A percentile compares a stretch with the other conserved stretches of the same genome.
These are phyloP conservation scores for Goniozus legneri DNA, from an alignment of 1,140 invertebrate species.

Conservation along the genomic window DNA sequence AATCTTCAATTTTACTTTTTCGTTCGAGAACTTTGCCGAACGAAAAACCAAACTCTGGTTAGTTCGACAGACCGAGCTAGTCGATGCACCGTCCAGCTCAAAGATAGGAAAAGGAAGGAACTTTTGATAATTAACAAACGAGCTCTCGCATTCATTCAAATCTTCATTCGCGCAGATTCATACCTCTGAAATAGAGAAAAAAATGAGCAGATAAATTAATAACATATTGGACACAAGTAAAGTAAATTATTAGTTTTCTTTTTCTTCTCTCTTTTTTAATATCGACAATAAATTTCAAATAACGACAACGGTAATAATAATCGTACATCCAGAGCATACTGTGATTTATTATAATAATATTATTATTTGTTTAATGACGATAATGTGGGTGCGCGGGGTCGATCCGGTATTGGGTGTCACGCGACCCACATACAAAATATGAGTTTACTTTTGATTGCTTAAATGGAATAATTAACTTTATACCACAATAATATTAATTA, in stretches of 20 bases:
- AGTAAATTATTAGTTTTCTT: neutral
- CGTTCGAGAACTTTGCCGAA: no score
- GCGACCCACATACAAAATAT: conserved; percentile 40
- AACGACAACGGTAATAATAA: conserved; percentile 6
- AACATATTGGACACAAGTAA: no score
- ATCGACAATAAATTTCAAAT: neutral
- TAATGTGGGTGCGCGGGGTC: conserved; percentile 25
- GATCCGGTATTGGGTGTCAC: conserved; percentile 11
- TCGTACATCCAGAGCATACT: conserved; percentile 44
- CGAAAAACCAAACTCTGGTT: no score
- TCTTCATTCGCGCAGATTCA: no score
- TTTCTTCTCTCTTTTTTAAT: neutral
- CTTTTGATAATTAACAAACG: no score
- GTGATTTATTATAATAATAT: conserved; percentile 47
- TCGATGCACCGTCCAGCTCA: no score
- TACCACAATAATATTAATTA: conserved; percentile 15
- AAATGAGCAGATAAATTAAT: no score
- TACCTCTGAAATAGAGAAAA: no score
- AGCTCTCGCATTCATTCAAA: no score
- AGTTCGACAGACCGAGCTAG: no score
- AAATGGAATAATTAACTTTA: conserved; percentile 38
- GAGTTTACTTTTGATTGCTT: conserved; percentile 33
- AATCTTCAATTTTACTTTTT: no score
- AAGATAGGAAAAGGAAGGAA: no score
- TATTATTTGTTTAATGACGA: conserved; percentile 43